These are phyloP conservation scores for Netelia fuscicornis DNA, from an alignment of 2,888 invertebrate species.

Conservation along the genomic window DNA sequence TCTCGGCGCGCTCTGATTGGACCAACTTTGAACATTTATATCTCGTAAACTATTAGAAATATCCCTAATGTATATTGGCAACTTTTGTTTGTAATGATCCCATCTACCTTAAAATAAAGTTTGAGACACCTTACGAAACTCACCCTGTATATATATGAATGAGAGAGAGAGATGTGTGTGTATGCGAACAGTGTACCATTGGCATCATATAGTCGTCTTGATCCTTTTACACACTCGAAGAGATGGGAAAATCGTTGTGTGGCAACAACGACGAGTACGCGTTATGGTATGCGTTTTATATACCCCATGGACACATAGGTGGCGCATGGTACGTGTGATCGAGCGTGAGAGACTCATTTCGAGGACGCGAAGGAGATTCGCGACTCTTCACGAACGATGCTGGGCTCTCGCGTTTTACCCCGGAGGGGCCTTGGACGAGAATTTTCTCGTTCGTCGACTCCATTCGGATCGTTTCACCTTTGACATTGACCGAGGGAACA, in stretches of 20 bases:
- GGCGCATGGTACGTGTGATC: conserved; percentile 51
- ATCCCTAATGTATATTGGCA: no score
- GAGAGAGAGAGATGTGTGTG: no score
- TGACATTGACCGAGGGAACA: conserved; percentile 37
- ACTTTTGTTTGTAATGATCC: no score
- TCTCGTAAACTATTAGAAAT: no score
- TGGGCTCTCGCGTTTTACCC: conserved; percentile 37
- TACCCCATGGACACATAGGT: conserved; percentile 20
- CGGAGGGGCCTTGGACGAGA: conserved; percentile 39
- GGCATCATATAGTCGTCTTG: conserved; percentile 19
- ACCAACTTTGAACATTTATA: no score
- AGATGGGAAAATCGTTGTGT: conserved; percentile 69
- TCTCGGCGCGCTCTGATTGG: no score
- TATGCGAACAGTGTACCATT: no score
- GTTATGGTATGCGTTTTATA: conserved; percentile 39
- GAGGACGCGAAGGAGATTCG: conserved; percentile 66
- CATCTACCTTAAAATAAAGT: no score
- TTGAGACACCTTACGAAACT: no score
- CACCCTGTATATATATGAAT: no score
- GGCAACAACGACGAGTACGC: conserved; percentile 41
- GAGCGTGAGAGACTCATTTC: conserved; percentile 73
- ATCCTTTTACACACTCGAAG: conserved; percentile 53
- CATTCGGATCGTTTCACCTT: conserved; percentile 44
- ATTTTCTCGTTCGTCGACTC: conserved; percentile 51
- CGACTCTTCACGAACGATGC: conserved; percentile 56